A percentile compares a stretch with the other conserved stretches of the same genome.
phyloP scores from a whole-genome alignment of 2,113 vertebrate genomes.

The Rhinichthys klamathensis region DNA sequence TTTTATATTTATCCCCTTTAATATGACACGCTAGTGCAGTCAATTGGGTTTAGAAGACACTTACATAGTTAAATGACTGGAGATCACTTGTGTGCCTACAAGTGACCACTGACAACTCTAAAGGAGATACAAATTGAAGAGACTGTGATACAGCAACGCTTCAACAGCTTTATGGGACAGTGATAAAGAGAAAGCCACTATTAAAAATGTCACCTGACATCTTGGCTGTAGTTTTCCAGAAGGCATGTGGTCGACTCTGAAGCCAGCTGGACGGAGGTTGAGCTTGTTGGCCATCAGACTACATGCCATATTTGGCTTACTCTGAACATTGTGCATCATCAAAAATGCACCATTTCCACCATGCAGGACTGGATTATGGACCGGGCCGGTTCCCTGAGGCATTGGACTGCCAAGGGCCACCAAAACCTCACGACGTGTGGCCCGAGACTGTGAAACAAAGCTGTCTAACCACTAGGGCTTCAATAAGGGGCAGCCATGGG shows the following conservation, averaged over 20 bases:
- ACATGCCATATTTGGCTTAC: neutral
- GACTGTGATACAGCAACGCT: neutral
- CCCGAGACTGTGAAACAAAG: neutral
- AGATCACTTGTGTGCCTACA: neutral
- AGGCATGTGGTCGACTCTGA: neutral
- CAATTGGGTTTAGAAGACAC: neutral
- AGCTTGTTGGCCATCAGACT: conserved; percentile 5
- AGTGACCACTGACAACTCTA: neutral
- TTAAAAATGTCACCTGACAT: conserved; percentile 24
- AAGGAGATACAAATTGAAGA: neutral
- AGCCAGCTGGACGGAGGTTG: conserved; percentile 14
- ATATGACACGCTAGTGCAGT: neutral
- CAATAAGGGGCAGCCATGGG: neutral
- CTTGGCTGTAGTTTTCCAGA: neutral
- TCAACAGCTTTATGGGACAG: neutral
- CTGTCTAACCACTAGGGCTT: neutral
- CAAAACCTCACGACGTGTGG: neutral
- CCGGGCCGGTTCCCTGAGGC: neutral
- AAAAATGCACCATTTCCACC: neutral
- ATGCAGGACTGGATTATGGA: neutral
- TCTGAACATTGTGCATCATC: neutral
- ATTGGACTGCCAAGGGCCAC: neutral
- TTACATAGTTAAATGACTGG: neutral
- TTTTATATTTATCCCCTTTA: neutral
- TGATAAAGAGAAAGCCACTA: conserved; percentile 7